Percentiles rank a stretch among this genome's conserved stretches.
phyloP scores from a whole-genome alignment of 1,140 invertebrate genomes.

The Diplogasteroides magnus region DNA sequence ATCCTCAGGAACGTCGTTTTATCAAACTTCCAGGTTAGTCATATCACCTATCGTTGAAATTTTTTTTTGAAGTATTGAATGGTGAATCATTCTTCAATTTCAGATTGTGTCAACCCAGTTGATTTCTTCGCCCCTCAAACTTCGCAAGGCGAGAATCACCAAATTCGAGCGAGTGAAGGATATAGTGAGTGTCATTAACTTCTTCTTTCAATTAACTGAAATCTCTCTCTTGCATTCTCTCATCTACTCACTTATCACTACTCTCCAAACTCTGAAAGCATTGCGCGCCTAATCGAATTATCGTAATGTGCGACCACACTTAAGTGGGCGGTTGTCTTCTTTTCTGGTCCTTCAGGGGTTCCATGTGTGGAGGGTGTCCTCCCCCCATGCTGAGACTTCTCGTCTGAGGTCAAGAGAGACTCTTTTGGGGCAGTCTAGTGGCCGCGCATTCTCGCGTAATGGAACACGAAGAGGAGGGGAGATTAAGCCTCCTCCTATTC shows the following conservation, averaged over 20 bases:
- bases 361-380: not conserved
- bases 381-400: not conserved
- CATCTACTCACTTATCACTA: not conserved
- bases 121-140: slow-evolving; percentile 20
- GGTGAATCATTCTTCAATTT: not conserved
- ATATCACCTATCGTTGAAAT: not conserved
- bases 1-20: slow-evolving; percentile 6
- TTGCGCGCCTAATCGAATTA: not conserved
- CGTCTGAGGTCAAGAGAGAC: no score
- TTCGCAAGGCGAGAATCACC: slow-evolving; percentile 22
- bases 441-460: not conserved
- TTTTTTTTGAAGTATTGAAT: not conserved
- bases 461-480: not conserved
- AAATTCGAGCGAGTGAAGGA: slow-evolving; percentile 24
- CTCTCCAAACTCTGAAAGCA: not conserved
- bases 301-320: not conserved
- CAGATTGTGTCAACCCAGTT: slow-evolving; percentile 13
- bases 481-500: not conserved
- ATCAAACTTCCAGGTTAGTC: slow-evolving; percentile 7
- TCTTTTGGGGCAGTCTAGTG: no score
- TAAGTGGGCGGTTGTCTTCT: not conserved
- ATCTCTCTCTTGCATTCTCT: no score
- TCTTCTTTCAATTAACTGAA: no score
- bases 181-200: slow-evolving; percentile 21
- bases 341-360: not conserved